phyloP scores from a whole-genome alignment of 2,888 invertebrate genomes.

The Acronicta psi region DNA sequence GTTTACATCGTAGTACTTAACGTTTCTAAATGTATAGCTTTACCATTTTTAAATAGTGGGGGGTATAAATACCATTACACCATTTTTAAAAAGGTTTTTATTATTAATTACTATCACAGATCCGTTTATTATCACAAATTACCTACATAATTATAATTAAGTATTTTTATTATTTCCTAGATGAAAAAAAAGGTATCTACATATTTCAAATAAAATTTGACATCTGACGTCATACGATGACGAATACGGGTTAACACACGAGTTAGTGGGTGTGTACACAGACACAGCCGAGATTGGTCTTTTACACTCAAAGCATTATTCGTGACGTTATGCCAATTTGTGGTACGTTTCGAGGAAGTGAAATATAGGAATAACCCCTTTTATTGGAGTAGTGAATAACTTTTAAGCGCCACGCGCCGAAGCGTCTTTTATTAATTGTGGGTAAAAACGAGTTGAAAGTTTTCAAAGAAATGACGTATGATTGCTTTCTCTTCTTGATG shows the following conservation, averaged over 20 bases:
- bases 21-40: too few species aligned
- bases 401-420: background rate
- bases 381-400: constrained; percentile 21
- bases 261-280: constrained; percentile 18
- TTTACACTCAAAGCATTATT: constrained; percentile 23
- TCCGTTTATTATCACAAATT: too few species aligned
- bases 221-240: constrained; percentile 29
- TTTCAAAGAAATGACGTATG: constrained; percentile 8
- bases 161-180: too few species aligned
- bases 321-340: constrained; percentile 4
- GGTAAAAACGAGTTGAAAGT: background rate
- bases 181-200: too few species aligned
- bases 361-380: constrained; percentile 27
- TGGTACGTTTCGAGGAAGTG: constrained; percentile 16
- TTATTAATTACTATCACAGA: too few species aligned
- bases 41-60: too few species aligned
- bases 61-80: too few species aligned
- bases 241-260: constrained; percentile 7
- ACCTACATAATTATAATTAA: too few species aligned
- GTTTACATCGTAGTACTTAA: too few species aligned
- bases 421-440: background rate
- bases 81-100: too few species aligned
- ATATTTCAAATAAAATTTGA: too few species aligned
- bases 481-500: background rate
- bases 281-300: constrained; percentile 28